phyloP scores from a whole-genome alignment of 1,140 invertebrate genomes.

The fruit fly (Drosophila melanogaster) region Release_6_plus_ISO1_MT NT_033777.3:8330501-8331000 shows the following conservation, averaged over 20 bases:
- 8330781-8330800: too few relatives aligned
- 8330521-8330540: slow-evolving; percentile 67
- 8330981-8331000: slow-evolving; percentile 60
- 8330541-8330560: slow-evolving; percentile 78
- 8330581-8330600: slow-evolving; percentile 53
- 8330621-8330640: slow-evolving; percentile 62
- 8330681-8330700: background rate
- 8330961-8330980: slow-evolving; percentile 66
- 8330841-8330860: background rate
- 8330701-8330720: slow-evolving; percentile 1
- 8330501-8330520: slow-evolving; percentile 1
- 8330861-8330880: slow-evolving; percentile 14
- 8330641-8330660: slow-evolving; percentile 63
- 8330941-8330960: slow-evolving; percentile 46
- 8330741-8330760: too few relatives aligned
- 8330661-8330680: slow-evolving; percentile 22
- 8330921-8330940: slow-evolving; percentile 43
- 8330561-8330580: slow-evolving; percentile 45
- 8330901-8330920: slow-evolving; percentile 30
- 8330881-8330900: slow-evolving; percentile 12
- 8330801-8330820: background rate
- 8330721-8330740: background rate
- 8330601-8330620: slow-evolving; percentile 67
- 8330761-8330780: too few relatives aligned
- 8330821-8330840: background rate